Base-by-base conservation (phyloP, 2,797 vertebrate genomes). In the Chiropotes sagulatus region DNA sequence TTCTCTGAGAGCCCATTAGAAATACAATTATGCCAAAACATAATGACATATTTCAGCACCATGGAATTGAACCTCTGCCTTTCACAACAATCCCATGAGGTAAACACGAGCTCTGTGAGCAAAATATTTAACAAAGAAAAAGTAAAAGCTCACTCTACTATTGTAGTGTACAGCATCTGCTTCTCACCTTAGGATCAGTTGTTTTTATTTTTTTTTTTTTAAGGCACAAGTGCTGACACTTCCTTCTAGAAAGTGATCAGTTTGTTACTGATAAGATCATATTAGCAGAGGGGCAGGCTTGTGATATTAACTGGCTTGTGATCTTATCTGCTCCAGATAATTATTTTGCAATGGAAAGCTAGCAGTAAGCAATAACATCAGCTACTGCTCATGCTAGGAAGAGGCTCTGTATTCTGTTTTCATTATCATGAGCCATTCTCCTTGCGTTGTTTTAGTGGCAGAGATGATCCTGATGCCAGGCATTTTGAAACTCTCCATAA, bases 261-360 rank as follows among this genome's bases (percentile, higher is more conserved):
- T 98, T 95, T 95, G 97, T 98, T 92, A 28, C 72, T 96, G 98
- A 98, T 98, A 98, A 98, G 89, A 98, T 98, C 98, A 70, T 92
- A 97, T 96, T 93, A 97, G 64, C 90, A 98, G 76, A 97, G 14
- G 24, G 76, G 36, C 79, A 97, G 88, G 30, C 88, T 96, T 97
- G 93, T 97, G 89, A 95, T 97, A 98, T 95, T 90, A 98, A 97
- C 80, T 54, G 92, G 89, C 84, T 39, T 94, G 92, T 52, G 94
- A 98, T 98, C 81, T 83, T 98, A 98, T 98, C 76, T 44, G 80
- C 75, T 96, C 36, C 36, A 96, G 36, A 30, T 95, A 95, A 97
- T 97, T 97, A 94, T 84, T 92, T 96, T 95, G 52, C 88, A 93
- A 52, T 26, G 48, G 64, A 82, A 97, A 96, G 82, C 78, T 80